Evolutionary conservation across 2,888 invertebrate genomes (phyloP).

Genomic region (Ptilodon capucinus): DNA sequence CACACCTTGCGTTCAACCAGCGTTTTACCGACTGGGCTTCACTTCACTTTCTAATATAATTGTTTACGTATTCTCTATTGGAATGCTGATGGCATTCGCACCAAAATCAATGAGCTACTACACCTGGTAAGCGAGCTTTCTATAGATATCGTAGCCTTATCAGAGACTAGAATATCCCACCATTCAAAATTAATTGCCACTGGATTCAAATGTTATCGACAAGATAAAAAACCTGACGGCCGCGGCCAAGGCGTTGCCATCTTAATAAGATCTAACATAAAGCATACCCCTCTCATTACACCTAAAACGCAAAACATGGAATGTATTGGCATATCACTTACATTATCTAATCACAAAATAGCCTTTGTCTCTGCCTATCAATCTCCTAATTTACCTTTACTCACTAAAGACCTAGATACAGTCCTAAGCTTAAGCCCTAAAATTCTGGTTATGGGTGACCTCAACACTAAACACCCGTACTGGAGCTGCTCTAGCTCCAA

Average conservation of each 20-base stretch:
- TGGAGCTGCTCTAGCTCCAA: too few species aligned
- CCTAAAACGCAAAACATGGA: constrained; percentile 2
- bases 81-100: constrained; percentile 11
- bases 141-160: constrained; percentile 4
- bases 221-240: constrained; percentile 3
- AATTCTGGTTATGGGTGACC: too few species aligned
- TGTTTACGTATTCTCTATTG: constrained; percentile 4
- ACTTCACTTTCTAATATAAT: too few species aligned
- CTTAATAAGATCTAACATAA: constrained; percentile 1
- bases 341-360: neutral
- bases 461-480: too few species aligned
- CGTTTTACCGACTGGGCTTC: too few species aligned
- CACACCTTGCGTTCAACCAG: too few species aligned
- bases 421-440: too few species aligned
- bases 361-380: constrained; percentile 5
- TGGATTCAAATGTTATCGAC: constrained; percentile 1
- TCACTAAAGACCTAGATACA: neutral
- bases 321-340: constrained; percentile 2
- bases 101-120: constrained; percentile 4
- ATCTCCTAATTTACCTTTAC: constrained; percentile 4
- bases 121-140: constrained; percentile 1
- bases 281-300: neutral
- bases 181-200: neutral
- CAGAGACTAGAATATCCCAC: constrained; percentile 4
- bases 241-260: constrained; percentile 5